phyloP scores from a whole-genome alignment of 2,888 invertebrate genomes.

The Fragum whitleyi region DNA sequence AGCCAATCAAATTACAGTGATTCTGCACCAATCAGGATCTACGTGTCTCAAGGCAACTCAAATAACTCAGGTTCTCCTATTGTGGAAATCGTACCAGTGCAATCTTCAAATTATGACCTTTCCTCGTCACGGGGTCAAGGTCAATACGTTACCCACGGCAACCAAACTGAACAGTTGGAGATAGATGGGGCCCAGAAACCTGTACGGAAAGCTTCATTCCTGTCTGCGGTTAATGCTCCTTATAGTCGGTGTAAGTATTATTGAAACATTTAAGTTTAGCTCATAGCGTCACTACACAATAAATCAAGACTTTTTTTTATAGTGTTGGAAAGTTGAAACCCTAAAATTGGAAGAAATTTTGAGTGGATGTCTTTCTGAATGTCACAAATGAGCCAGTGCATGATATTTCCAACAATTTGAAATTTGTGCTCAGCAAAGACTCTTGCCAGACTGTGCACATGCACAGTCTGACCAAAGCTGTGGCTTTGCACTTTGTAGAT shows the following conservation, averaged over 20 bases:
- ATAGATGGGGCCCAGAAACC: constrained; percentile 67
- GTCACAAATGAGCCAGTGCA: too few relatives aligned
- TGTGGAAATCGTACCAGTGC: constrained; percentile 74
- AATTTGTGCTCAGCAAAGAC: too few relatives aligned
- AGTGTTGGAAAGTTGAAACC: too few relatives aligned
- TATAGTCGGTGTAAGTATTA: constrained; percentile 72
- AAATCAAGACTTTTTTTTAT: too few relatives aligned
- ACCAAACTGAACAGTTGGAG: constrained; percentile 45
- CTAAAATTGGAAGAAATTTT: too few relatives aligned
- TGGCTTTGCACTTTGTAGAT: too few relatives aligned
- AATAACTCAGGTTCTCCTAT: constrained; percentile 72
- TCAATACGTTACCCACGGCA: constrained; percentile 30
- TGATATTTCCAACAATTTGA: too few relatives aligned
- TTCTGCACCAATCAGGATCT: constrained; percentile 74
- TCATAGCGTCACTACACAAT: not conserved
- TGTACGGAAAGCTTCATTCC: constrained; percentile 82
- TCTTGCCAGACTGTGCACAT: too few relatives aligned
- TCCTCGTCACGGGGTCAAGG: constrained; percentile 36
- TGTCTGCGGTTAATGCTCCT: constrained; percentile 82
- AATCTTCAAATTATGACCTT: constrained; percentile 47
- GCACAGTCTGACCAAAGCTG: too few relatives aligned
- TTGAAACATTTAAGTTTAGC: too few relatives aligned
- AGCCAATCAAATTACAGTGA: constrained; percentile 57
- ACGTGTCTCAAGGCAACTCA: constrained; percentile 75
- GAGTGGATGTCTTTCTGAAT: too few relatives aligned